A percentile compares a stretch with the other conserved stretches of the same genome.
Evolutionary conservation across 1,140 invertebrate genomes (phyloP).

Genomic region (Trichonephila clavipes): DNA sequence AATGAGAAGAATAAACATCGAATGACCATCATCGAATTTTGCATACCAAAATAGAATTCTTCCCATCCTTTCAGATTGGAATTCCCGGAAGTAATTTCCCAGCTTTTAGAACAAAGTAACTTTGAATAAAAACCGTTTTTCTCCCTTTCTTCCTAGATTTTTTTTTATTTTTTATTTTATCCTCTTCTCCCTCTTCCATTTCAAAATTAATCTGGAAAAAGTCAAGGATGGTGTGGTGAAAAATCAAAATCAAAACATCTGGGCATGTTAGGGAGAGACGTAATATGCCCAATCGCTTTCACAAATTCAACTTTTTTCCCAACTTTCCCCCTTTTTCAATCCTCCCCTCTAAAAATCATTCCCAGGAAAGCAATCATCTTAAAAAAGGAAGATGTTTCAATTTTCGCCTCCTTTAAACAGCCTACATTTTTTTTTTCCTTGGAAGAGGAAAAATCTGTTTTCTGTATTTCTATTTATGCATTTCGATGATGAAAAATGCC

Average conservation of each 20-base stretch:
- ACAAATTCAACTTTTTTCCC: neutral
- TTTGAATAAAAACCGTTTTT: neutral
- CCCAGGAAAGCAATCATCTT: conserved; percentile 18
- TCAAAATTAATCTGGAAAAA: conserved; percentile 3
- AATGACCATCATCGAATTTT: neutral
- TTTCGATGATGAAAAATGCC: conserved; percentile 32
- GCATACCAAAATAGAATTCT: neutral
- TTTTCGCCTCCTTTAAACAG: neutral
- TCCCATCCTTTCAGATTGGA: neutral
- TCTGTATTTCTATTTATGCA: conserved; percentile 30
- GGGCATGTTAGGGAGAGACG: neutral
- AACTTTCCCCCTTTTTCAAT: no score
- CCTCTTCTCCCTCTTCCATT: neutral
- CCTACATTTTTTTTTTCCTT: neutral
- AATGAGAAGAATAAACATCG: neutral
- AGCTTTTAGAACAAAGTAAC: neutral
- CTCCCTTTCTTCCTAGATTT: neutral
- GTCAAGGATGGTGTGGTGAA: neutral
- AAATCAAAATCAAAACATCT: conserved; percentile 36
- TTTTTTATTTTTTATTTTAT: neutral
- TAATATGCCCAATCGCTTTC: neutral
- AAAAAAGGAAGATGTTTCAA: conserved; percentile 24
- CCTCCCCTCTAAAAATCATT: conserved; percentile 9
- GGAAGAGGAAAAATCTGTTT: neutral
- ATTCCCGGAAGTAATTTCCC: neutral